These are phyloP conservation scores for Pycnonotus jocosus DNA, from an alignment of 2,113 vertebrate genomes.

Conservation along the genomic window DNA sequence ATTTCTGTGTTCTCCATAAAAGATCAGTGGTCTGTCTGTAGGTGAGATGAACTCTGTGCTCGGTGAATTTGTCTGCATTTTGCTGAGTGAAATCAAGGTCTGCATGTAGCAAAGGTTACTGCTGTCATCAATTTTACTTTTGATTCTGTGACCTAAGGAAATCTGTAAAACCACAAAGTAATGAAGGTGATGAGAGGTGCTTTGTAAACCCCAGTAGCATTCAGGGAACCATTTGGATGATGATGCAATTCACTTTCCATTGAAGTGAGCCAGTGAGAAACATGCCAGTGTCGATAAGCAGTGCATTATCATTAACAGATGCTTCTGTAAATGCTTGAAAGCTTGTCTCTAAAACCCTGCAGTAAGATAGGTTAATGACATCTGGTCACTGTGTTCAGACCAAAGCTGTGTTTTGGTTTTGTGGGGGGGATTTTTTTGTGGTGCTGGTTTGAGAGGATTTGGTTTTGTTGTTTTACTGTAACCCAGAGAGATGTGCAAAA, in stretches of 20 bases:
- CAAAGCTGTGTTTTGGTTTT: not conserved
- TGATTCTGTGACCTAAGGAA: not conserved
- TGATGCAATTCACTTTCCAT: not conserved
- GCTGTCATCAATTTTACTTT: not conserved
- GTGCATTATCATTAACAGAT: not conserved
- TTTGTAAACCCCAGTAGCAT: not conserved
- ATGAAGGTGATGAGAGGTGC: not conserved
- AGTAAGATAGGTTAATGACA: not conserved
- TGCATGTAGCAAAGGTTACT: not conserved
- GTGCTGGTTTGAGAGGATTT: not conserved
- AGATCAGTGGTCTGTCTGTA: not conserved
- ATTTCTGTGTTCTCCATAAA: not conserved
- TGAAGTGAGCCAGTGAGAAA: not conserved
- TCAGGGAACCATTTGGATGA: not conserved
- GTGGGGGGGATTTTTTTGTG: not conserved
- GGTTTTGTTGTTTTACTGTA: not conserved
- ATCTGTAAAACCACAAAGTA: not conserved
- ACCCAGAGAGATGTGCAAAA: not conserved
- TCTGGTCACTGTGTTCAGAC: not conserved
- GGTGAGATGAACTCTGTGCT: not conserved
- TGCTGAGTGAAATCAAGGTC: not conserved
- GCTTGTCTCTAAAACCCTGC: not conserved
- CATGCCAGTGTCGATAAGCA: not conserved
- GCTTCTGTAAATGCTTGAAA: not conserved
- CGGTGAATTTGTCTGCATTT: not conserved